A percentile compares a stretch with the other conserved stretches of the same genome.
These are phyloP conservation scores for Pseudococcus jackbeardsleyi DNA, from an alignment of 2,888 invertebrate species.

Conservation along the genomic window DNA sequence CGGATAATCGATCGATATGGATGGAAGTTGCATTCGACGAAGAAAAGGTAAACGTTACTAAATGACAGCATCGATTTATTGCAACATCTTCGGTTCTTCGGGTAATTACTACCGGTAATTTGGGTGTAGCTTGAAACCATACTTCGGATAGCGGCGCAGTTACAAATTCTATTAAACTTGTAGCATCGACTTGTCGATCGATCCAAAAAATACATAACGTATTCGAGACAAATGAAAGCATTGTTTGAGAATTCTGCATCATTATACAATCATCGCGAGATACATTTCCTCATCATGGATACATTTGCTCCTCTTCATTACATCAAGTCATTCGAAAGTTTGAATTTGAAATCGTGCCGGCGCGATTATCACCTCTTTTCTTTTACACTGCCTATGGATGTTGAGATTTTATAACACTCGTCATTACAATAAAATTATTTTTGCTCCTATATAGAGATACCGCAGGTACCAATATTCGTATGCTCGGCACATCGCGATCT, in stretches of 20 bases:
- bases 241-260: neutral
- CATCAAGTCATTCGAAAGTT: conserved; percentile 1
- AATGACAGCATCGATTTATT: conserved; percentile 1
- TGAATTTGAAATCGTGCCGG: neutral
- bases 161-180: neutral
- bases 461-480: neutral
- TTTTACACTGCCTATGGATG: neutral
- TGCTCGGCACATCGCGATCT: neutral
- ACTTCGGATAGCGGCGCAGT: neutral
- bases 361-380: neutral
- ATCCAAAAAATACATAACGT: neutral
- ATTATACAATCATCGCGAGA: neutral
- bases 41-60: neutral
- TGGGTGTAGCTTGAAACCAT: neutral
- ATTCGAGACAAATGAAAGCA: neutral
- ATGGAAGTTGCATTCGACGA: neutral
- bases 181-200: neutral
- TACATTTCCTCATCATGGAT: neutral
- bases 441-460: neutral
- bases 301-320: neutral
- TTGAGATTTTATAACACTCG: neutral
- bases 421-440: conserved; percentile 35
- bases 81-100: neutral
- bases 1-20: conserved; percentile 1
- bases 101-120: conserved; percentile 18